These are phyloP conservation scores for Pectinophora gossypiella DNA, from an alignment of 1,140 invertebrate genomes.

Conservation along the genomic window DNA sequence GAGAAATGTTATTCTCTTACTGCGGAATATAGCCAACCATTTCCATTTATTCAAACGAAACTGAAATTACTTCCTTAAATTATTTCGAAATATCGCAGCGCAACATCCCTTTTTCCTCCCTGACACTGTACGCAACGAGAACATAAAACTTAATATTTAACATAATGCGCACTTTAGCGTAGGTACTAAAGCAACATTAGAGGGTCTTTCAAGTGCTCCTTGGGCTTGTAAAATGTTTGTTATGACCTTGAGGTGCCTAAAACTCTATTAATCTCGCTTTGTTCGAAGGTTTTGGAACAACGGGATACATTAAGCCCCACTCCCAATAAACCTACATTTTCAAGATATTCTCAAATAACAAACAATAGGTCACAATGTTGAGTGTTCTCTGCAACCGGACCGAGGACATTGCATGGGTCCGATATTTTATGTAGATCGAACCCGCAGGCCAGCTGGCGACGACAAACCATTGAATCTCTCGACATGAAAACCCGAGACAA, in stretches of 20 bases:
- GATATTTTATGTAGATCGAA: not conserved
- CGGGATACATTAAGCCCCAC: too few species aligned
- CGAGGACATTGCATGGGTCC: not conserved
- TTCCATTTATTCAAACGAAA: not conserved
- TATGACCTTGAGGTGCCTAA: too few species aligned
- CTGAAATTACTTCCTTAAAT: slow-evolving; percentile 2
- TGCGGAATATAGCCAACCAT: not conserved
- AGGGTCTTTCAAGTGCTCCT: not conserved
- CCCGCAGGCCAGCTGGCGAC: not conserved
- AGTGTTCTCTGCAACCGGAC: too few species aligned
- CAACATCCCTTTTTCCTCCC: not conserved
- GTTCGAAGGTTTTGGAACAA: too few species aligned
- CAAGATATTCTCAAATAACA: too few species aligned
- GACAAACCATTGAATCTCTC: not conserved
- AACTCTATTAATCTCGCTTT: too few species aligned
- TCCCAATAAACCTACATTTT: too few species aligned
- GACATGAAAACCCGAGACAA: not conserved
- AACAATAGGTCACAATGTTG: too few species aligned
- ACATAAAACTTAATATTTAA: not conserved
- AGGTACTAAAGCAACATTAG: not conserved
- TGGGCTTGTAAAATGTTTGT: too few species aligned
- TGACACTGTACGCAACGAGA: not conserved
- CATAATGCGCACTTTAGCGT: not conserved
- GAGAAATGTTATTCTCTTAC: slow-evolving; percentile 12
- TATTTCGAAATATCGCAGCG: not conserved